A percentile compares a stretch with the other conserved stretches of the same genome.
Conservation (phyloP, 2,113 vertebrate genomes). For the Panurus biarmicus region DNA sequence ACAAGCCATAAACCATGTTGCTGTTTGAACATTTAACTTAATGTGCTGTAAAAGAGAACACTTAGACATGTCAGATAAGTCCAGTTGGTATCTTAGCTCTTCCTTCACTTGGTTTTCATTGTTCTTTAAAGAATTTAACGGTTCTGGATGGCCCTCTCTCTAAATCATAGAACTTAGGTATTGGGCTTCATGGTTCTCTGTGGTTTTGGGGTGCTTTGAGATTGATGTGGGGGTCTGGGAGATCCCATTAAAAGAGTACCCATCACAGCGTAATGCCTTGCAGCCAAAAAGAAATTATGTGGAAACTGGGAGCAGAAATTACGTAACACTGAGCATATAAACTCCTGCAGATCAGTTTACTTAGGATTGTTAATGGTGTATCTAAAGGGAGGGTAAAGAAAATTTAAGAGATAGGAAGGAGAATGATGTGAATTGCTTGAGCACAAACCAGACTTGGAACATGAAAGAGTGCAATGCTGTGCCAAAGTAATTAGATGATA, state of each 20-base stretch:
- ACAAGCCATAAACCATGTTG: neutral
- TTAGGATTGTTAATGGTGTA: neutral
- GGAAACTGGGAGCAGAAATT: neutral
- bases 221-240: neutral
- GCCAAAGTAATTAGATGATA: constrained; percentile 58
- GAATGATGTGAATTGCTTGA: constrained; percentile 7
- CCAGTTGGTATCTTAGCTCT: neutral
- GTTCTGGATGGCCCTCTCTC: neutral
- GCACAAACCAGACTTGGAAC: constrained; percentile 26
- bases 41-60: neutral
- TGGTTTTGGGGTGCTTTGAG: neutral
- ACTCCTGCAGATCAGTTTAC: neutral
- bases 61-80: neutral
- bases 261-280: fast-evolving
- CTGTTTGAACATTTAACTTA: neutral
- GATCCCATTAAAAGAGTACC: neutral
- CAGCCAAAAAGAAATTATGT: neutral
- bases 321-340: neutral
- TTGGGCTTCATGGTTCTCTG: neutral
- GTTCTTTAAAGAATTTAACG: neutral
- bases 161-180: neutral
- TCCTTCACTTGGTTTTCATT: neutral
- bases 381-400: constrained; percentile 3
- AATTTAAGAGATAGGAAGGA: constrained; percentile 4
- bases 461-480: neutral